Percentiles rank a stretch among this genome's conserved stretches.
These are phyloP conservation scores for Okapia johnstoni DNA, from an alignment of 2,113 vertebrate genomes.

Conservation along the genomic window DNA sequence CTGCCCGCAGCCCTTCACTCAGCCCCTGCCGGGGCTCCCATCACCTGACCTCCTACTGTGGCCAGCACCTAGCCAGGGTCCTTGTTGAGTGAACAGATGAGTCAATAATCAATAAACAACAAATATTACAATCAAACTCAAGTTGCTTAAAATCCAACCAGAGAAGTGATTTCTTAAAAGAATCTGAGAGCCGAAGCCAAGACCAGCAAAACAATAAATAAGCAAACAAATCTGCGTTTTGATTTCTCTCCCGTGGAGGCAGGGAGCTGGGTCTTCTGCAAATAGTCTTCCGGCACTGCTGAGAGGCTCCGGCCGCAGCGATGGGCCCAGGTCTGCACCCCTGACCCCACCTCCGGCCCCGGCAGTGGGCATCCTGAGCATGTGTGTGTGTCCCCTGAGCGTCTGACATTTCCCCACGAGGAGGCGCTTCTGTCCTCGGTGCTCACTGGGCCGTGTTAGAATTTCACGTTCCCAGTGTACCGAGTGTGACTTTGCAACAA, in stretches of 20 bases:
- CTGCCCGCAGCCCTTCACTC: accelerated
- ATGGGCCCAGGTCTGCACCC: accelerated
- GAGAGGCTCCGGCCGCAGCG: accelerated
- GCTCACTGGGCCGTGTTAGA: neutral
- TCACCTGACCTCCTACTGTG: accelerated
- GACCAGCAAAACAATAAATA: neutral
- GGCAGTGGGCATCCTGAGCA: accelerated
- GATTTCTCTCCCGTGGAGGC: neutral
- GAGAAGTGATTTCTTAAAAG: neutral
- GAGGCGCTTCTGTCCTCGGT: accelerated
- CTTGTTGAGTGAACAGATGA: accelerated
- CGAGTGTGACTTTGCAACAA: neutral
- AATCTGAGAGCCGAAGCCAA: neutral
- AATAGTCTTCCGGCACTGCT: neutral
- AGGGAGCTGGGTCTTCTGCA: neutral
- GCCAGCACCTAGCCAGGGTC: neutral
- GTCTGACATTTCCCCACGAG: neutral
- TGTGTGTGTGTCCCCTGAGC: accelerated
- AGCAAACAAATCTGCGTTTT: neutral
- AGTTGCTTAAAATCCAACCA: neutral
- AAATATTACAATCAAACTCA: neutral
- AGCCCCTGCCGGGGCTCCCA: accelerated
- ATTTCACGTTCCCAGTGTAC: accelerated
- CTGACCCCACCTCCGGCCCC: accelerated
- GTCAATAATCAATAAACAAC: accelerated